Conservation (phyloP, 2,113 vertebrate species). For the Puffinus mauretanicus region DNA sequence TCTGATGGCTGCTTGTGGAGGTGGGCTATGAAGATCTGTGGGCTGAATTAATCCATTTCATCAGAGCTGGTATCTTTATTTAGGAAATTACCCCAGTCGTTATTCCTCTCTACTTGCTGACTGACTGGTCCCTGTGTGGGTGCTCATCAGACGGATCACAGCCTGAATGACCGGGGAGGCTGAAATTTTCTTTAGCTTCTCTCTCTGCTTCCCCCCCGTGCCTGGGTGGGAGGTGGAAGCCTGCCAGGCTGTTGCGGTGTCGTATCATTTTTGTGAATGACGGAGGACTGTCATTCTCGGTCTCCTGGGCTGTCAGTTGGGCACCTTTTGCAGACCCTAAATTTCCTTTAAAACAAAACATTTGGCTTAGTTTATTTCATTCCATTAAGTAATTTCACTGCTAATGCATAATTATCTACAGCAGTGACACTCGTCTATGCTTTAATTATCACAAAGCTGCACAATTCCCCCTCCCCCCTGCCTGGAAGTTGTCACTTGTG, state of each 20-base stretch:
- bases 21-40: neutral
- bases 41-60: neutral
- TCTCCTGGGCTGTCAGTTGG: constrained; percentile 1
- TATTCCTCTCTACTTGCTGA: neutral
- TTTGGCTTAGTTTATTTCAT: constrained; percentile 61
- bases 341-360: constrained; percentile 51
- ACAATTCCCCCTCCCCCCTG: constrained; percentile 4
- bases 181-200: neutral
- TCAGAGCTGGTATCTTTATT: neutral
- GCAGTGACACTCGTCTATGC: constrained; percentile 38
- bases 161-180: neutral
- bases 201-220: neutral
- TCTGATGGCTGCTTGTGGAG: neutral
- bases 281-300: neutral
- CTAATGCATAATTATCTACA: constrained; percentile 63
- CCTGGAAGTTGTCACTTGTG: constrained; percentile 61
- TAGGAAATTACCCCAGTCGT: neutral
- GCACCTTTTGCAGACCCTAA: constrained; percentile 30
- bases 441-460: constrained; percentile 51
- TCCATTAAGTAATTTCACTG: constrained; percentile 56
- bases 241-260: neutral
- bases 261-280: neutral
- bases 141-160: neutral
- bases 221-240: neutral
- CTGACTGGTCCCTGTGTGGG: neutral